Base-by-base conservation (phyloP, 1,140 invertebrate species). In the Plectus sambesii region DNA sequence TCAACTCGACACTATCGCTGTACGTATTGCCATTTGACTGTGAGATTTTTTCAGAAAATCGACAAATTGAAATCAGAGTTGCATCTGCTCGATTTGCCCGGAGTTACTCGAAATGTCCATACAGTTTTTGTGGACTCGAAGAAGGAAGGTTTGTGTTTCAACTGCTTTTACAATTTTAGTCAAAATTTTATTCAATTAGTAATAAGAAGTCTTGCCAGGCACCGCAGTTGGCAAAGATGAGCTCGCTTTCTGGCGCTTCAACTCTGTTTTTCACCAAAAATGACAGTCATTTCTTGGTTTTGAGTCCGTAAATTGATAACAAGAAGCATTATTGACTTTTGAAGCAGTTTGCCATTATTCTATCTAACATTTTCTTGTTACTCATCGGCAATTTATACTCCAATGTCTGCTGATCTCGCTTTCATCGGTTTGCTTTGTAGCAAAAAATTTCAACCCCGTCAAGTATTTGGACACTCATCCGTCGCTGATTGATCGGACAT, bases 41-140 rank as follows among this genome's bases (percentile, higher is more conserved):
- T 22, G 6, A 46, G 2, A 19, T 57, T 8, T 42, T 51, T 56
- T 15, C 50, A 75, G 61, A 88, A 88, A 74, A 83, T 94, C 55
- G 79, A 88, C 51, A 81, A 81, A 60, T 68, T 96, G 19, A 83
- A 90, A 70, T 76, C 81, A 9, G 72, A 80, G 40, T 73, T 93
- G 1, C 85, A 94, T 69, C 75, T 90, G 67, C 77, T 87, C 3
- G 84, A 87, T 67, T 50, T 61, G 20, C 73, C 75, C 27, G n/a
- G n/a, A n/a, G 77, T n/a, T n/a, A 78, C 81, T 49, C 37, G 19
- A 15, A 90, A 89, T 70, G 80, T 77, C 24, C 87, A 89, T 58
- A 79, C 74, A 29, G 82, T 86, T 66, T 94, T 89, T 70, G 76
- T 85, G 0, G 82, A 89, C 44, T 67, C 74, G 44, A 75, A 79